These are phyloP conservation scores for Ptyas mucosa DNA, from an alignment of 2,113 vertebrate species.

Conservation along the genomic window DNA sequence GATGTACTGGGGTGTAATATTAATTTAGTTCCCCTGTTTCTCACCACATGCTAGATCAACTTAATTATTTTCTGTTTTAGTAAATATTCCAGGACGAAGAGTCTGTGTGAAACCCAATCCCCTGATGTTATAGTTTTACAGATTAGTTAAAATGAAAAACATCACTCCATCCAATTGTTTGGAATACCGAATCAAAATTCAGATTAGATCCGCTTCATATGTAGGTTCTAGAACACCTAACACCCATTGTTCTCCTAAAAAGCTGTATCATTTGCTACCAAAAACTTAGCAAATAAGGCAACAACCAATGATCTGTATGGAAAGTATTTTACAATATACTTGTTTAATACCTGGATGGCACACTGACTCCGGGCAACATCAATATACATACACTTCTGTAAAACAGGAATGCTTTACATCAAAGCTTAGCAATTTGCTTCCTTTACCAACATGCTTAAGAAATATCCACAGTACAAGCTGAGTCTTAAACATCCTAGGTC, in stretches of 20 bases:
- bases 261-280: not conserved
- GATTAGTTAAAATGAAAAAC: not conserved
- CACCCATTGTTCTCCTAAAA: not conserved
- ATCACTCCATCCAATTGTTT: not conserved
- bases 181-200: not conserved
- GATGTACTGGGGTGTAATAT: not conserved
- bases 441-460: not conserved
- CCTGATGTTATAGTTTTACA: not conserved
- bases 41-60: not conserved
- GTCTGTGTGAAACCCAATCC: not conserved
- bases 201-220: not conserved
- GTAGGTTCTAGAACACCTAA: not conserved
- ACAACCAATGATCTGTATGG: not conserved
- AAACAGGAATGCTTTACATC: not conserved
- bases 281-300: not conserved
- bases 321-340: not conserved
- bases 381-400: not conserved
- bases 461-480: not conserved
- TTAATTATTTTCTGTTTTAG: not conserved
- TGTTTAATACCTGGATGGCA: not conserved
- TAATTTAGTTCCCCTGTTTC: not conserved
- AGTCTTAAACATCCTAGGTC: not conserved
- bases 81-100: not conserved
- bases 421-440: not conserved
- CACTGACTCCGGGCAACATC: not conserved